A percentile compares a stretch with the other conserved stretches of the same genome.
These are phyloP conservation scores for Acleris cristana DNA, from an alignment of 2,888 invertebrate species.

Conservation along the genomic window DNA sequence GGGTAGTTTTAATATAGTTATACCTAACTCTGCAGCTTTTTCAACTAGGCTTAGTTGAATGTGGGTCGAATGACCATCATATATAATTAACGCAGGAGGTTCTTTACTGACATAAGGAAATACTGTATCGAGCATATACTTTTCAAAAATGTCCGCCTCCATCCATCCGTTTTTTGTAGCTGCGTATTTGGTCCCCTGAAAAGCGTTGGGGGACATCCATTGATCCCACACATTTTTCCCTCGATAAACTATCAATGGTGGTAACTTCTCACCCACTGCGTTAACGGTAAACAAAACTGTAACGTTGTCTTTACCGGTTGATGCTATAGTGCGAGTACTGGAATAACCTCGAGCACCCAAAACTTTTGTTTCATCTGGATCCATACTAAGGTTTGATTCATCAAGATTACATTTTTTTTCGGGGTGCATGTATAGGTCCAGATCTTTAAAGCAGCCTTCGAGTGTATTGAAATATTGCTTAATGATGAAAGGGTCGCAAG, in stretches of 20 bases:
- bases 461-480: conserved; percentile 39
- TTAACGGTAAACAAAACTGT: conserved; percentile 46
- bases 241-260: conserved; percentile 52
- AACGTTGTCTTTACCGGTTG: conserved; percentile 51
- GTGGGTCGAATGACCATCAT: conserved; percentile 9
- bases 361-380: too few species aligned
- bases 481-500: conserved; percentile 42
- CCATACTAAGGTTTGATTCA: too few species aligned
- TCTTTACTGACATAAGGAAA: too few species aligned
- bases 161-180: too few species aligned
- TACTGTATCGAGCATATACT: too few species aligned
- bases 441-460: background rate
- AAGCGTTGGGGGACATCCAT: too few species aligned
- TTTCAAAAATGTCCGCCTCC: too few species aligned
- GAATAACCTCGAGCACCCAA: conserved; percentile 25
- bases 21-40: background rate
- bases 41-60: background rate
- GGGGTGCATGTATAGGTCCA: background rate
- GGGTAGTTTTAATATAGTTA: too few species aligned
- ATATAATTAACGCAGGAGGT: conserved; percentile 7
- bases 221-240: too few species aligned
- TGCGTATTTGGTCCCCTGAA: too few species aligned
- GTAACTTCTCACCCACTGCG: conserved; percentile 50
- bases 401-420: too few species aligned
- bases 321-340: conserved; percentile 44